phyloP scores from a whole-genome alignment of 2,113 vertebrate genomes.

The Lepidothrix coronata region DNA sequence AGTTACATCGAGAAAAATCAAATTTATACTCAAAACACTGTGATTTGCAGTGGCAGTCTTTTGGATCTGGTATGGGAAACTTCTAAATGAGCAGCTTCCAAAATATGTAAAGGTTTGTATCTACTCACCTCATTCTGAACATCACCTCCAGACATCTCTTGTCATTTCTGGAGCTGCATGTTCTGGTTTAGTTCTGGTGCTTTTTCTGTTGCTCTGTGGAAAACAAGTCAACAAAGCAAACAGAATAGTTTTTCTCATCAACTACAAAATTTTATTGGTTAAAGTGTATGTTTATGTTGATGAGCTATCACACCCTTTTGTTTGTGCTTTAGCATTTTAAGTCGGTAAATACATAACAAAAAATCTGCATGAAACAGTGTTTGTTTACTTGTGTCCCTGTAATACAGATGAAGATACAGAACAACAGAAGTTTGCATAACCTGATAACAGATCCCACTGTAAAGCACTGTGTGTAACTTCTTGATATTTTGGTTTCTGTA shows the following conservation, averaged over 20 bases:
- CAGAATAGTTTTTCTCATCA: background rate
- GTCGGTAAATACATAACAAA: background rate
- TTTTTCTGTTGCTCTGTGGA: background rate
- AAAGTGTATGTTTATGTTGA: background rate
- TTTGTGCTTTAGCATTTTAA: background rate
- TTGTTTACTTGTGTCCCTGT: background rate
- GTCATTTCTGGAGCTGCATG: background rate
- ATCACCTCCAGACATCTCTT: background rate
- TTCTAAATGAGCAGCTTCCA: background rate
- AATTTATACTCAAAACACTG: background rate
- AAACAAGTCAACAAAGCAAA: background rate
- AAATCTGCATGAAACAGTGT: background rate
- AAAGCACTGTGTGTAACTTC: background rate
- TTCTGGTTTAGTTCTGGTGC: background rate
- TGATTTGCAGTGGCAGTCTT: background rate
- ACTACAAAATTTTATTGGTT: background rate
- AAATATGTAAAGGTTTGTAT: background rate
- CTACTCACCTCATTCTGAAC: background rate
- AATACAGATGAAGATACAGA: background rate
- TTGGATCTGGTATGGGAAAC: background rate
- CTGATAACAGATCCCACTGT: background rate
- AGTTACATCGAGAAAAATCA: background rate
- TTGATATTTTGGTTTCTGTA: background rate
- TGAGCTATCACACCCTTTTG: background rate
- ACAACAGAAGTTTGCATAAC: background rate